These are phyloP conservation scores for Nebria ingens DNA, from an alignment of 1,140 invertebrate genomes.

Conservation along the genomic window DNA sequence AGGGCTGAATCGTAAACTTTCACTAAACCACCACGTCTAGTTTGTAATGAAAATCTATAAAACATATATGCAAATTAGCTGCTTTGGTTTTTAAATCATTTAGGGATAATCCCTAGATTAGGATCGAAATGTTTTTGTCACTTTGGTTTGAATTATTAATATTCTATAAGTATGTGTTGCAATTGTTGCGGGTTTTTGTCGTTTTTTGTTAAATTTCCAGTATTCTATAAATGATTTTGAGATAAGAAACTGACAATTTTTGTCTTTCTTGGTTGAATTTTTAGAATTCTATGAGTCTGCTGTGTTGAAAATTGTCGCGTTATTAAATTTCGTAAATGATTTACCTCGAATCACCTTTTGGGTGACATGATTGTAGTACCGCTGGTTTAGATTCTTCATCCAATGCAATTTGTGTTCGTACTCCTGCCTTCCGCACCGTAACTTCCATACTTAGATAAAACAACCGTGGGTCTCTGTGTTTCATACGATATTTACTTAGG, in stretches of 20 bases:
- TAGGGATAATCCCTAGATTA: no score
- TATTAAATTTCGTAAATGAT: no score
- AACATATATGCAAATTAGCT: conserved; percentile 11
- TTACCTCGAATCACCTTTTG: conserved; percentile 80
- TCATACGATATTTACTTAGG: conserved; percentile 83
- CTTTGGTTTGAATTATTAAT: no score
- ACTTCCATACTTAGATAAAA: conserved; percentile 92
- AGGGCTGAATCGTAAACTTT: conserved; percentile 84
- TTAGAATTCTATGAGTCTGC: no score
- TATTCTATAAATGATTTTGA: no score
- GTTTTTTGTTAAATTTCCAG: no score
- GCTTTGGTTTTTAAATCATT: background rate
- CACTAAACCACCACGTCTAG: conserved; percentile 72
- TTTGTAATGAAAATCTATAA: conserved; percentile 77
- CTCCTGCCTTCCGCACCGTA: conserved; percentile 65
- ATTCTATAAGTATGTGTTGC: no score
- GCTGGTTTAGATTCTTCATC: conserved; percentile 82
- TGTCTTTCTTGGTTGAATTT: no score
- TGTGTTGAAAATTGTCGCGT: background rate
- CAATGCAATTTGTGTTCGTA: conserved; percentile 69
- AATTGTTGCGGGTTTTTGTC: no score
- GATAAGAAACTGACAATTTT: no score
- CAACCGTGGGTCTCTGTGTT: conserved; percentile 81
- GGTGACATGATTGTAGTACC: conserved; percentile 81
- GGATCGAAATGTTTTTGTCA: no score